Evolutionary conservation across 2,888 invertebrate species (phyloP).

Genomic region (Platycheirus albimanus): DNA sequence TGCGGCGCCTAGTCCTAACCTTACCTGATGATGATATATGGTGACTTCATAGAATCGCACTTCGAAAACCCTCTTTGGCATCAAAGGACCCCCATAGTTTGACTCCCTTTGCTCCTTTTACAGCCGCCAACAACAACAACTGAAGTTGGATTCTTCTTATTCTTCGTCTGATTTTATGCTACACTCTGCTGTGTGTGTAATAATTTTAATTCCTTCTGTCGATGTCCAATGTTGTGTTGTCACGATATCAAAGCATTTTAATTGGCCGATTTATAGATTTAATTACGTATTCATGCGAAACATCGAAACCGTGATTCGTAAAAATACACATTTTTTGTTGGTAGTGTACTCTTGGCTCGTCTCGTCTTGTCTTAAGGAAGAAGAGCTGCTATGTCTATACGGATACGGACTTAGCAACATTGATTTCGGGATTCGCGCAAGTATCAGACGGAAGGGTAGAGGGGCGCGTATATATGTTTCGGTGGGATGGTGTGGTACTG

Average conservation of each 20-base stretch:
- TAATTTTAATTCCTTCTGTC: slow-evolving; percentile 76
- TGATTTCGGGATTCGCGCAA: slow-evolving; percentile 65
- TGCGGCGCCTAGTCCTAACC: slow-evolving; percentile 66
- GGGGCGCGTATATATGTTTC: background rate
- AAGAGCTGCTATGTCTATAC: slow-evolving; percentile 12
- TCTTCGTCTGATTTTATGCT: slow-evolving; percentile 51
- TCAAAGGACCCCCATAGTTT: slow-evolving; percentile 24
- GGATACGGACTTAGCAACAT: slow-evolving; percentile 47
- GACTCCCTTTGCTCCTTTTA: slow-evolving; percentile 4
- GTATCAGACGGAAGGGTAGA: slow-evolving; percentile 22
- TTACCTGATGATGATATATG: no score
- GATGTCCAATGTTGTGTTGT: slow-evolving; percentile 82
- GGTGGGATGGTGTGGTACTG: slow-evolving; percentile 67
- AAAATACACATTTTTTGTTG: slow-evolving; percentile 80
- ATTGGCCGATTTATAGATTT: slow-evolving; percentile 83
- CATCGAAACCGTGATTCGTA: slow-evolving; percentile 83
- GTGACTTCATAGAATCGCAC: slow-evolving; percentile 43
- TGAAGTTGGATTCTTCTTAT: slow-evolving; percentile 37
- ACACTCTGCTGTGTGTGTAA: slow-evolving; percentile 72
- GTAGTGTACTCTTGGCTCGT: slow-evolving; percentile 39
- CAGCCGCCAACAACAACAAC: slow-evolving; percentile 13
- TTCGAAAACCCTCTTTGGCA: slow-evolving; percentile 1
- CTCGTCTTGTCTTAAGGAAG: slow-evolving; percentile 53
- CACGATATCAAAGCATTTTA: slow-evolving; percentile 83
- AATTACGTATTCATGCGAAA: slow-evolving; percentile 83